Conservation (phyloP, 2,888 invertebrate species). For the Eueremaeus valkanovi region DNA sequence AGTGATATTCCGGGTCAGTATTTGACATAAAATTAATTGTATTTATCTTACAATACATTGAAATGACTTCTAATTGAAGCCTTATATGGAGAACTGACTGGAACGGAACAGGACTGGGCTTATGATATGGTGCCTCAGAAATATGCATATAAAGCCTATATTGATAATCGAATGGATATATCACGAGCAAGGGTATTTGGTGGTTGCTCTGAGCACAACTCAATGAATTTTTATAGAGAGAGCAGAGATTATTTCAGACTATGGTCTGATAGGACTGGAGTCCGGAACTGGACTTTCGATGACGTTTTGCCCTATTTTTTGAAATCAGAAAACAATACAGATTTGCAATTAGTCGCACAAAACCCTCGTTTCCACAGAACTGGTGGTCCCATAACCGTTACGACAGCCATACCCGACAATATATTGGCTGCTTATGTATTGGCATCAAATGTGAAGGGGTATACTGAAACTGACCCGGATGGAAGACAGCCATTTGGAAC, state of each 20-base stretch:
- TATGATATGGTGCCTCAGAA: neutral
- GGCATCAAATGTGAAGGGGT: neutral
- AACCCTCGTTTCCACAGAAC: neutral
- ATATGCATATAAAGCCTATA: neutral
- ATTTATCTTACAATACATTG: neutral
- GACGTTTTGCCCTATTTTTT: neutral
- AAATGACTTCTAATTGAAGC: neutral
- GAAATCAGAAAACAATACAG: constrained; percentile 13
- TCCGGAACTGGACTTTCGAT: neutral
- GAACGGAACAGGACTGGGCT: neutral
- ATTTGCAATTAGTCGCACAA: neutral
- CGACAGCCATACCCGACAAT: neutral
- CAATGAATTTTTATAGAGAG: neutral
- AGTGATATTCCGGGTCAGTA: constrained; percentile 47
- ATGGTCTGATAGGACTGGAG: neutral
- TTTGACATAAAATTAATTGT: no score
- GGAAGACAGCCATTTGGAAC: constrained; percentile 30
- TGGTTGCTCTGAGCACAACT: neutral
- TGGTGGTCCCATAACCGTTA: neutral
- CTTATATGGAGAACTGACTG: constrained; percentile 16
- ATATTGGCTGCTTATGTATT: neutral
- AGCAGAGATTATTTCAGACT: neutral
- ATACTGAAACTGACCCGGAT: neutral
- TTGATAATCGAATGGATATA: neutral
- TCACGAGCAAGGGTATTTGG: neutral